Evolutionary conservation across 2,888 invertebrate genomes (phyloP).

Genomic region (Daptonema setosum): DNA sequence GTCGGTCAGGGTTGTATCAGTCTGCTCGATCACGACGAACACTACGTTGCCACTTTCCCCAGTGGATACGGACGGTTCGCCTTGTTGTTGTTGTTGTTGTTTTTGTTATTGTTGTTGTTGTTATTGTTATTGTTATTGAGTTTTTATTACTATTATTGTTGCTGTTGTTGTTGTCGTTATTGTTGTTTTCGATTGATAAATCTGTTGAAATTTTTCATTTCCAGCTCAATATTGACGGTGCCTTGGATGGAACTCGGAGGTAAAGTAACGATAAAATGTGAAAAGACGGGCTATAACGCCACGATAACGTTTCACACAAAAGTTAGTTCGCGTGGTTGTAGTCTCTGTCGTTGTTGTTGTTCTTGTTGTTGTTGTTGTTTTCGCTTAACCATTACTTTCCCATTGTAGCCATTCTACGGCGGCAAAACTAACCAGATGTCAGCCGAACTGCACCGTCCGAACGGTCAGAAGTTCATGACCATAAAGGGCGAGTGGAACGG

Average conservation of each 20-base stretch:
- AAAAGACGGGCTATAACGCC: constrained; percentile 75
- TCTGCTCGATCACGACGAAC: constrained; percentile 66
- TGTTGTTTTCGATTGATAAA: too few species aligned
- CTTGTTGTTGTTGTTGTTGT: neutral
- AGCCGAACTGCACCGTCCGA: constrained; percentile 50
- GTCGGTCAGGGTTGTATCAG: constrained; percentile 82
- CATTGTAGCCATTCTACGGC: constrained; percentile 60
- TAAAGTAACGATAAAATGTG: constrained; percentile 63
- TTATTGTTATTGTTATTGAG: too few species aligned
- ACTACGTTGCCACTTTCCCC: constrained; percentile 85
- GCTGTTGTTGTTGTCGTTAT: too few species aligned
- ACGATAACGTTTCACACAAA: constrained; percentile 87
- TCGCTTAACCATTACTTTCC: neutral
- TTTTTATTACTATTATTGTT: neutral
- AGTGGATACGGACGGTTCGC: constrained; percentile 60
- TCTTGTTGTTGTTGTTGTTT: neutral
- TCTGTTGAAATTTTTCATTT: neutral
- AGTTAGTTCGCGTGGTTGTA: constrained; percentile 16
- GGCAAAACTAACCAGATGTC: constrained; percentile 72
- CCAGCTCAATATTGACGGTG: constrained; percentile 70
- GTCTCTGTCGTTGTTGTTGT: constrained; percentile 3
- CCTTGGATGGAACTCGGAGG: constrained; percentile 99
- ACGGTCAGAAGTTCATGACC: constrained; percentile 52
- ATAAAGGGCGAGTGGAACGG: constrained; percentile 94
- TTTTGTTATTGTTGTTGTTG: neutral